Conservation (phyloP, 2,113 vertebrate genomes). For the Oreochromis aureus region DNA sequence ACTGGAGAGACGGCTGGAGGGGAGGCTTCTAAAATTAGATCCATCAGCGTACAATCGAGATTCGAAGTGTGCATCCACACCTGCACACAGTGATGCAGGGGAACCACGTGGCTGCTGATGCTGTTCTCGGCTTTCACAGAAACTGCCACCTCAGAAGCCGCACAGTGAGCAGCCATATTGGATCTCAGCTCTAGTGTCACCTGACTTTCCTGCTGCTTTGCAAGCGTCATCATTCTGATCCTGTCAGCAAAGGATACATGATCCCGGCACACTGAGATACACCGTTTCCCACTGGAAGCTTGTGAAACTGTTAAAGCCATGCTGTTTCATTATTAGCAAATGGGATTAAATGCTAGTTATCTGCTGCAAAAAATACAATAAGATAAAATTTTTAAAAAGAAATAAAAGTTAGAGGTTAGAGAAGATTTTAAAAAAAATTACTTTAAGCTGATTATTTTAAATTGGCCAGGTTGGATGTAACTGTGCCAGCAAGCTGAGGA, state of each 20-base stretch:
- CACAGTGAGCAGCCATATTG: conserved; percentile 64
- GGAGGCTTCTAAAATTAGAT: conserved; percentile 50
- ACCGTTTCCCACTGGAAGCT: not conserved
- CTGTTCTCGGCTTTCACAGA: conserved; percentile 53
- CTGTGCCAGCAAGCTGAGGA: not conserved
- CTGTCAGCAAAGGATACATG: not conserved
- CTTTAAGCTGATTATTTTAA: not conserved
- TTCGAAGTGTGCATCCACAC: conserved; percentile 47
- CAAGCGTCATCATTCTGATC: conserved; percentile 14
- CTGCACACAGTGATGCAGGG: conserved; percentile 55
- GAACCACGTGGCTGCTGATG: conserved; percentile 56
- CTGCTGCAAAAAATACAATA: not conserved
- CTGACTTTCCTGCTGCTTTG: conserved; percentile 54
- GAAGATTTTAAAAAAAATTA: not conserved
- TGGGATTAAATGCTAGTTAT: not conserved
- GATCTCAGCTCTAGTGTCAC: conserved; percentile 50
- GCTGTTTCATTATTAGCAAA: not conserved
- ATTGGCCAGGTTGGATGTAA: not conserved
- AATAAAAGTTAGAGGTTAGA: not conserved
- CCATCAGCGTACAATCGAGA: conserved; percentile 3
- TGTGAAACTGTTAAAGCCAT: not conserved
- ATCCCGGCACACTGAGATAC: not conserved
- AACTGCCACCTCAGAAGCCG: conserved; percentile 63
- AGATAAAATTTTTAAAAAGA: not conserved
- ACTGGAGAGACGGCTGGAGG: not conserved